Percentiles rank a stretch among this genome's conserved stretches.
Evolutionary conservation across 2,888 invertebrate species (phyloP).

Genomic region (Amphipoea lucens): DNA sequence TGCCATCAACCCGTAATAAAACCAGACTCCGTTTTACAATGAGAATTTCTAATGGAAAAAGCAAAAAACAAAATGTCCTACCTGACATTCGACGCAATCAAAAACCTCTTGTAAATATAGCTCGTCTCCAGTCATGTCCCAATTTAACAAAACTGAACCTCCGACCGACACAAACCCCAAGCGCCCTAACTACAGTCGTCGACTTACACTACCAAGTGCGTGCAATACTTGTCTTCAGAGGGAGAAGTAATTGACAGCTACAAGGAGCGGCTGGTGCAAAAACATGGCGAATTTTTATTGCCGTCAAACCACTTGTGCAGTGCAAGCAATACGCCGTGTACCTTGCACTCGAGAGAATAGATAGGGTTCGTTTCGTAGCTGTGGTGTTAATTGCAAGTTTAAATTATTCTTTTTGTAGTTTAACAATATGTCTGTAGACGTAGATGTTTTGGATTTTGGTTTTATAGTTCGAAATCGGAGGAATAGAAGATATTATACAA

Average conservation of each 20-base stretch:
- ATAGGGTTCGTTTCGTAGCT: conserved; percentile 39
- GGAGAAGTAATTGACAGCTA: conserved; percentile 84
- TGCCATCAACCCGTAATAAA: too few relatives aligned
- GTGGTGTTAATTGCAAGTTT: conserved; percentile 43
- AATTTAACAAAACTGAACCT: background rate
- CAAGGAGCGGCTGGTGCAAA: conserved; percentile 84
- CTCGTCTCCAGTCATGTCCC: too few relatives aligned
- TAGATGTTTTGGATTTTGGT: background rate
- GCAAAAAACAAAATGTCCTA: too few relatives aligned
- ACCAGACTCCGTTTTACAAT: too few relatives aligned
- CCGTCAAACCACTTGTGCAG: conserved; percentile 82
- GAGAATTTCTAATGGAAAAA: too few relatives aligned
- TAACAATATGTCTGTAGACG: background rate
- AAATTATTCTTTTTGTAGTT: conserved; percentile 35
- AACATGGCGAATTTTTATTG: conserved; percentile 87
- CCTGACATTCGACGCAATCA: too few relatives aligned
- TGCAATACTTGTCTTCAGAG: conserved; percentile 80
- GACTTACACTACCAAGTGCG: conserved; percentile 74
- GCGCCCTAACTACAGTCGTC: conserved; percentile 60
- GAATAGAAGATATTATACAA: background rate
- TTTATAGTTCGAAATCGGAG: background rate
- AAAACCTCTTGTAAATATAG: too few relatives aligned
- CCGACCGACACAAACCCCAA: background rate
- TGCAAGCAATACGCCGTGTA: conserved; percentile 46
- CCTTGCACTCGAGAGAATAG: conserved; percentile 37